A percentile compares a stretch with the other conserved stretches of the same genome.
These are phyloP conservation scores for Mesochorus sp. DNA, from an alignment of 2,888 invertebrate species.

Conservation along the genomic window DNA sequence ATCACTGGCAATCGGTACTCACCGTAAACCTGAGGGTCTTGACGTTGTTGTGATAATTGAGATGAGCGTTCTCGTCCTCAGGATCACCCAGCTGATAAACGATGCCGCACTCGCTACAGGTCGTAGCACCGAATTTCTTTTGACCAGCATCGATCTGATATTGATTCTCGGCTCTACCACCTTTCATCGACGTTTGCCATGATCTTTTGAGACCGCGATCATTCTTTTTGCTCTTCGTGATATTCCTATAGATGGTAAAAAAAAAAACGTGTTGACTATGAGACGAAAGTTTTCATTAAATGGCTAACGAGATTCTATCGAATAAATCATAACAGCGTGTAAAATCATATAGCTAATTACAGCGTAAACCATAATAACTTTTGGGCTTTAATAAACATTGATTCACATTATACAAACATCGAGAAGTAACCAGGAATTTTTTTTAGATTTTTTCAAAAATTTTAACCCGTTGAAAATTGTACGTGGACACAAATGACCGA, in stretches of 20 bases:
- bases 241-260: constrained; percentile 64
- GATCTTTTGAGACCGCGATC: constrained; percentile 68
- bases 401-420: no score
- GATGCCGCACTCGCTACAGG: constrained; percentile 89
- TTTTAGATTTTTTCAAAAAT: no score
- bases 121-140: constrained; percentile 89
- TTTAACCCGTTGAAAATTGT: no score
- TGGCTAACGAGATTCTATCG: no score
- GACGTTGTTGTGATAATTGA: constrained; percentile 88
- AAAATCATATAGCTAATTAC: no score
- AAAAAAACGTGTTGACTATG: neutral
- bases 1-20: constrained; percentile 75
- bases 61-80: constrained; percentile 90
- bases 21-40: constrained; percentile 87
- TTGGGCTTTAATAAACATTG: no score
- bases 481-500: no score
- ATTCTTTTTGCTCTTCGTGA: constrained; percentile 31
- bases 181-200: constrained; percentile 82
- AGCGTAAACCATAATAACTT: no score
- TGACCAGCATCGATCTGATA: constrained; percentile 94
- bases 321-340: no score
- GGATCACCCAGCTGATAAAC: constrained; percentile 90
- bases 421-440: no score
- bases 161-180: constrained; percentile 84
- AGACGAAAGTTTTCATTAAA: no score